Base-by-base conservation (phyloP, 2,888 invertebrate species). In the Rhagium mordax region DNA sequence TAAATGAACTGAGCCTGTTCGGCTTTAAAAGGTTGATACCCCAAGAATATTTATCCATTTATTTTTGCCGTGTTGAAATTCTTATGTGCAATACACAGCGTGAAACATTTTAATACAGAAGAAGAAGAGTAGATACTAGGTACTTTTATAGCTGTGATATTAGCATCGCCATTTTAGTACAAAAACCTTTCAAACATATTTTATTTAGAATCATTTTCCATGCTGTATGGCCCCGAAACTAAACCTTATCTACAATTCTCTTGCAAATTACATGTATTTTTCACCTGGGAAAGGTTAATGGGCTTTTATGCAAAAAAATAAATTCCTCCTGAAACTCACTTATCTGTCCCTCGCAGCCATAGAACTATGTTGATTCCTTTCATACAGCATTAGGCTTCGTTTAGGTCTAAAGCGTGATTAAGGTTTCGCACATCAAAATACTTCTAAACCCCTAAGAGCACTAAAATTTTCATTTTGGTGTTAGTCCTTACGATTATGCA, bases 401-500 rank as follows among this genome's bases (percentile, higher is more conserved):
- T 18, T 51, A 13, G 13, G 51, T 18, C 51, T 2, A 20, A 20
- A 51, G 18, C 51, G 7, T 51, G 51, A 51, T 51, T 51, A 51
- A 41, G 41, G 41, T 41, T 41, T 41, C 41, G 51, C 8, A 51
- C 51, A 51, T 51, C 51, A 51, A 51, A 51, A 51, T 51, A 51
- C 51, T 20, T 51, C 18, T 51, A 51, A 51, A 51, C 27, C 70
- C n/a, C 55, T 49, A 41, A 62, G 65, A 62, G 62, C 60, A 20
- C 49, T 53, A 53, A 70, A 72, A 72, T 68, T 70, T 72, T 53
- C 67, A 48, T 53, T 53, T 48, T 48, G 51, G 33, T 68, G 71
- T 74, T 68, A 67, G 62, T 70, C 68, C 65, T 71, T 69, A 55
- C 49, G 73, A 75, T 75, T 73, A 75, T 75, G 73, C 70, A 73